A percentile compares a stretch with the other conserved stretches of the same genome.
These are phyloP conservation scores for Sturnus vulgaris DNA, from an alignment of 2,113 vertebrate species.

Conservation along the genomic window DNA sequence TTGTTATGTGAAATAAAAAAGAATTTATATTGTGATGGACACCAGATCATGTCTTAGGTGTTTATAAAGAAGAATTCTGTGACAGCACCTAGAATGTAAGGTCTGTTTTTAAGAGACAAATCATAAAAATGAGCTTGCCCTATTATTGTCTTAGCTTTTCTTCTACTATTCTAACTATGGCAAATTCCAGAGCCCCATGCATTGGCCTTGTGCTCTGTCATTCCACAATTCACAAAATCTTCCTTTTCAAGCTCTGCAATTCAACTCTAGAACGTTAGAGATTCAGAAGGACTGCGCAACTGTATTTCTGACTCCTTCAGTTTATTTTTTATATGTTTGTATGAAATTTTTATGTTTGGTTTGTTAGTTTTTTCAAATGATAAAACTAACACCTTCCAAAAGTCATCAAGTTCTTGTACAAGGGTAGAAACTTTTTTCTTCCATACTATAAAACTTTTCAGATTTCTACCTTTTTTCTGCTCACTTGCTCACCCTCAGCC, in stretches of 20 bases:
- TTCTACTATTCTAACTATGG: background rate
- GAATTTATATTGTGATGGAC: background rate
- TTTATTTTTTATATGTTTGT: background rate
- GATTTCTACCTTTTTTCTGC: background rate
- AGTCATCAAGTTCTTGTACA: background rate
- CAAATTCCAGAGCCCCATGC: background rate
- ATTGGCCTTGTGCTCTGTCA: background rate
- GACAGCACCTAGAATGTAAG: background rate
- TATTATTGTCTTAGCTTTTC: background rate
- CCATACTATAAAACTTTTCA: rapidly evolving
- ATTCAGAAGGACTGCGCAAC: background rate
- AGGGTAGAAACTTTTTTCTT: background rate
- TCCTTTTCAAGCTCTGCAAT: background rate
- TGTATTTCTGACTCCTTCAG: background rate
- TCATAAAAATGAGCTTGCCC: background rate
- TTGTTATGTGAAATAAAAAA: background rate
- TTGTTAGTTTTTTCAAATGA: background rate
- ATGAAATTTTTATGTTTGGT: background rate
- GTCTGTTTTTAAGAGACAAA: background rate
- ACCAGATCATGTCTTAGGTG: background rate
- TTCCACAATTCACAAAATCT: background rate
- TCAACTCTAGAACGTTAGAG: background rate
- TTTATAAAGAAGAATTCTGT: background rate
- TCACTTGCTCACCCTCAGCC: background rate
- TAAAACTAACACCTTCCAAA: background rate